Conservation (phyloP, 2,797 vertebrate genomes). For the Zenarchopterus dispar region DNA sequence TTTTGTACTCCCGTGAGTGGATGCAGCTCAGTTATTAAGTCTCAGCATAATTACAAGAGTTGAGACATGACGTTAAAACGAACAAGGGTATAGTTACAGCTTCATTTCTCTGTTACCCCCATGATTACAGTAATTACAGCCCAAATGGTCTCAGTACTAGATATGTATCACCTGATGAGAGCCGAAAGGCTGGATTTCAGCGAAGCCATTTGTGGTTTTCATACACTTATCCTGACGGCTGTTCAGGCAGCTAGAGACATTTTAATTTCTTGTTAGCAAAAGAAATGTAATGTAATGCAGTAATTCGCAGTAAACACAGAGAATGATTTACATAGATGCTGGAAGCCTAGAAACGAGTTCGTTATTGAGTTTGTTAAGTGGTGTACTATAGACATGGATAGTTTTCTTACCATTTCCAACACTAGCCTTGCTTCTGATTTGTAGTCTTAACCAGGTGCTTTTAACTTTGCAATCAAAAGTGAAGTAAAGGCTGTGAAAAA, state of each 20-base stretch:
- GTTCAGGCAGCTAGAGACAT: background rate
- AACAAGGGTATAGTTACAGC: conserved; percentile 46
- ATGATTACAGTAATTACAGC: conserved; percentile 67
- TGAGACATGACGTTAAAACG: conserved; percentile 58
- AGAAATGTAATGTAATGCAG: conserved; percentile 27
- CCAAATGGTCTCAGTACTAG: conserved; percentile 34
- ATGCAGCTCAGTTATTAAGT: conserved; percentile 47
- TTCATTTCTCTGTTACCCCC: conserved; percentile 8
- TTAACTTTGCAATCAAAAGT: no score
- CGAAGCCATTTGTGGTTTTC: conserved; percentile 44
- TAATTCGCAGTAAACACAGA: conserved; percentile 19
- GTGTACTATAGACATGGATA: no score
- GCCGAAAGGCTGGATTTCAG: conserved; percentile 42
- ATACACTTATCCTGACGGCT: conserved; percentile 7
- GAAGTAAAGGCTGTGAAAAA: no score
- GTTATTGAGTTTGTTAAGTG: no score
- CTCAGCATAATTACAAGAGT: conserved; percentile 60
- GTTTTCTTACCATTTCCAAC: no score
- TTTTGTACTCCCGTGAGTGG: conserved; percentile 24
- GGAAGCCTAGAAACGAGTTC: background rate
- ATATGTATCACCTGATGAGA: conserved; percentile 42
- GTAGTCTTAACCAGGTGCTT: no score
- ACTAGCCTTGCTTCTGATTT: no score
- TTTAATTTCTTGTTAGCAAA: conserved; percentile 1
- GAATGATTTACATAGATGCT: background rate